Conservation (phyloP, 1,140 invertebrate genomes). For the Himalopsyche phryganea region DNA sequence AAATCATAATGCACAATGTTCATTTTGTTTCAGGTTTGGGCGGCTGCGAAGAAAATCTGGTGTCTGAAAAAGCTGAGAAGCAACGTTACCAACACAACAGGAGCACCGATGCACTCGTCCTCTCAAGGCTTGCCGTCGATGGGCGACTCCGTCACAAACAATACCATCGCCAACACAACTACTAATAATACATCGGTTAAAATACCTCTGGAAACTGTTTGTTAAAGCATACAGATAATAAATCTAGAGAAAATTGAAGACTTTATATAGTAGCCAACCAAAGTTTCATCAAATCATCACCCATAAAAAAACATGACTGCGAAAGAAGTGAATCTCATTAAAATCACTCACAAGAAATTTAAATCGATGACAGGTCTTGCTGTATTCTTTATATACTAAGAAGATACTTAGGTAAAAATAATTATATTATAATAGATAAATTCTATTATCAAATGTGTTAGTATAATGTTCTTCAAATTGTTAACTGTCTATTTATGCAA, state of each 20-base stretch:
- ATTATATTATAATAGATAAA: no score
- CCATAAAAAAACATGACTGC: slow-evolving; percentile 18
- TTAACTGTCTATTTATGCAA: no score
- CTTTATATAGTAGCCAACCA: slow-evolving; percentile 30
- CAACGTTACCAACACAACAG: slow-evolving; percentile 56
- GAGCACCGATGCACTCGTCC: slow-evolving; percentile 59
- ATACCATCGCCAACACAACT: slow-evolving; percentile 59
- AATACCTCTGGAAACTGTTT: slow-evolving; percentile 55
- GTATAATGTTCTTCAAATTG: background rate
- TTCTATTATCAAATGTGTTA: background rate
- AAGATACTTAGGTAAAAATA: background rate
- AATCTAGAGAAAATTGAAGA: slow-evolving; percentile 19
- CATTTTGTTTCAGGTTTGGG: slow-evolving; percentile 52
- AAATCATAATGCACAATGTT: no score
- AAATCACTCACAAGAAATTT: background rate
- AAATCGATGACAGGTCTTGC: background rate
- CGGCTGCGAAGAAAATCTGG: slow-evolving; percentile 64
- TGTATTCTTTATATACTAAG: background rate
- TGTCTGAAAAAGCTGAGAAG: slow-evolving; percentile 56
- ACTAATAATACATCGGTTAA: slow-evolving; percentile 41
- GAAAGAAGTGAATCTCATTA: slow-evolving; percentile 1
- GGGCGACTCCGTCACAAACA: slow-evolving; percentile 69
- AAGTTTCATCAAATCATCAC: slow-evolving; percentile 26
- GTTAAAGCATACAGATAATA: slow-evolving; percentile 39
- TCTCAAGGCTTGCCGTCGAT: slow-evolving; percentile 75